Evolutionary conservation across 2,797 vertebrate species (phyloP), one percentile per base, ranked within the genome.

Genomic region (Fringilla coelebs): DNA sequence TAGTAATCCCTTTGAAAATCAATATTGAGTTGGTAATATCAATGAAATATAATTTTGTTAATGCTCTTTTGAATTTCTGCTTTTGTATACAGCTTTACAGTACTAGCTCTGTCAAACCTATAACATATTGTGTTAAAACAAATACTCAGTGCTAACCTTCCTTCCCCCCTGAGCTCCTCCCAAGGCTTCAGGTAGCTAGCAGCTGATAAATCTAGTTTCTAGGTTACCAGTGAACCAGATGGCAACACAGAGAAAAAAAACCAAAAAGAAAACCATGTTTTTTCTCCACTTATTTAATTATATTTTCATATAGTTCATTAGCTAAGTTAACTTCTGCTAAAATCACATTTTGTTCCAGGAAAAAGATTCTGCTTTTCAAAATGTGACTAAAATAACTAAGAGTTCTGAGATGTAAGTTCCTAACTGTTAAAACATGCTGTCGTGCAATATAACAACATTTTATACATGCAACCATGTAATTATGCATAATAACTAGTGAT

Each of bases 381-480:
- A 93, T 94, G n/a, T 89, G 96, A 96, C 87, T 96, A 93, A 96
- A 98, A 97, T 93, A 94, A 83, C 66, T 90, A 94, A 89, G 81
- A 85, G n/a, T 96, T 97, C 97, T 94, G 91, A 97, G 92, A 97
- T 97, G 55, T 93, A 97, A 96, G 96, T 97, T 94, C 89, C 78
- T 97, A 96, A 96, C 96, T 95, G 96, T 97, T 98, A 97, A 98
- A 97, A 96, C 85, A 86, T 85, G 90, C 94, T 97, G 96, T 96
- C 60, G 11, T 95, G 93, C 76, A 96, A 94, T 97, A 90, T 94
- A 97, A 95, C 93, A 96, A 95, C 94, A 91, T 94, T 97, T 97
- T 97, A 97, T 97, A 96, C 87, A 94, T 60, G 85, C 94, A 95
- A 94, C 93, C 79, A 73, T 97, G 84, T 97, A 98, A 98, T 98